Evolutionary conservation across 2,797 vertebrate genomes (phyloP).

Genomic region (Tolypeutes matacus): DNA sequence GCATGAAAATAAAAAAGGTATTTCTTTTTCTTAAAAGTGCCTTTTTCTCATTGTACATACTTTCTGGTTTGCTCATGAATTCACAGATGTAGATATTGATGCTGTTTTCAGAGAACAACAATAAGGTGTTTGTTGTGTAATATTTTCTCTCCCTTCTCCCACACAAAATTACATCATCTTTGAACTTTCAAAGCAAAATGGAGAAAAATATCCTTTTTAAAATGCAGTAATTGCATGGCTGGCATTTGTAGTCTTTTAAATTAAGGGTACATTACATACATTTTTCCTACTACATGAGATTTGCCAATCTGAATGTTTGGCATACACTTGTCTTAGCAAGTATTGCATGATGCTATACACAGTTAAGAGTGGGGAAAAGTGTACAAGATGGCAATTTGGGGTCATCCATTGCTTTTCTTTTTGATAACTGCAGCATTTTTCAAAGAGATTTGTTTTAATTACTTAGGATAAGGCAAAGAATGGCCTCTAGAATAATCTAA

Average conservation of each 20-base stretch:
- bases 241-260: slow-evolving; percentile 37
- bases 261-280: slow-evolving; percentile 3
- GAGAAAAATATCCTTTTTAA: slow-evolving; percentile 73
- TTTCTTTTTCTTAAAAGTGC: slow-evolving; percentile 61
- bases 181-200: slow-evolving; percentile 78
- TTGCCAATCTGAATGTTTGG: slow-evolving; percentile 27
- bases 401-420: slow-evolving; percentile 21
- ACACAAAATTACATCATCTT: slow-evolving; percentile 61
- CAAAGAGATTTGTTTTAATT: slow-evolving; percentile 54
- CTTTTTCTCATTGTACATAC: slow-evolving; percentile 69
- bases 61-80: slow-evolving; percentile 69
- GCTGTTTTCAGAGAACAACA: slow-evolving; percentile 47
- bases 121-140: slow-evolving; percentile 73
- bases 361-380: not conserved
- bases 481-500: slow-evolving; percentile 39
- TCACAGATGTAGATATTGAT: slow-evolving; percentile 47
- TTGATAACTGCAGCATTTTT: slow-evolving; percentile 38
- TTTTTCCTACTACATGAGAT: slow-evolving; percentile 12
- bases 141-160: slow-evolving; percentile 64
- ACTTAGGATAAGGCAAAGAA: slow-evolving; percentile 53
- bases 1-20: slow-evolving; percentile 65
- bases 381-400: not conserved
- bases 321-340: not conserved
- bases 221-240: slow-evolving; percentile 71
- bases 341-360: not conserved